Percentiles rank a stretch among this genome's conserved stretches.
Evolutionary conservation across 2,888 invertebrate species (phyloP).

Genomic region (Hypomecis punctinalis): DNA sequence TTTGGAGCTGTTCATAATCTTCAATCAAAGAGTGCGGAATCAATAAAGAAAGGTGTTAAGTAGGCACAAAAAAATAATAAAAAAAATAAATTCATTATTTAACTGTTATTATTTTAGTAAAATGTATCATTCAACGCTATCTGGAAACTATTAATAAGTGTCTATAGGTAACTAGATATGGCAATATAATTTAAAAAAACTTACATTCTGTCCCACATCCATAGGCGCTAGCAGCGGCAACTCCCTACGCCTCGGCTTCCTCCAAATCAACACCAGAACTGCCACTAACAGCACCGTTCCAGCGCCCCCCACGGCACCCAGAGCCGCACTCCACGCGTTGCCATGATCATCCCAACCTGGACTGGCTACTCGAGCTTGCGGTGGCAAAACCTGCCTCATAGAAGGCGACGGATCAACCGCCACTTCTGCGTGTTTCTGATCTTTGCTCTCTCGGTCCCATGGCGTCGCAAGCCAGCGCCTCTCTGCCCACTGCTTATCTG

Average conservation of each 20-base stretch:
- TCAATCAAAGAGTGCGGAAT: too few species aligned
- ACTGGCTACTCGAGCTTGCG: slow-evolving; percentile 57
- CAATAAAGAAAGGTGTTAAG: too few species aligned
- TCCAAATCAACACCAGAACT: slow-evolving; percentile 66
- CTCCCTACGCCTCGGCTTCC: slow-evolving; percentile 63
- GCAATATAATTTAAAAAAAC: too few species aligned
- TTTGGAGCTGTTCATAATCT: too few species aligned
- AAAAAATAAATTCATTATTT: too few species aligned
- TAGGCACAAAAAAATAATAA: too few species aligned
- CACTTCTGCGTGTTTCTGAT: slow-evolving; percentile 44
- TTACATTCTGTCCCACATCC: slow-evolving; percentile 73
- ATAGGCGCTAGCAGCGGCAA: slow-evolving; percentile 69
- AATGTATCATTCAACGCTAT: too few species aligned
- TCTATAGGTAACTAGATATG: too few species aligned
- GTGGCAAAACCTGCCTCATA: slow-evolving; percentile 34
- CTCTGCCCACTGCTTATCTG: slow-evolving; percentile 78
- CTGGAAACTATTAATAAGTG: too few species aligned
- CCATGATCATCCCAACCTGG: slow-evolving; percentile 52
- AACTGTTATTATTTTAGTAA: too few species aligned
- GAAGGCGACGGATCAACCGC: slow-evolving; percentile 37
- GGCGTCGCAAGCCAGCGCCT: slow-evolving; percentile 60
- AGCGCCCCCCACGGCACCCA: slow-evolving; percentile 74
- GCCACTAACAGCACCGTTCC: slow-evolving; percentile 70
- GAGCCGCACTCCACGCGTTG: slow-evolving; percentile 70
- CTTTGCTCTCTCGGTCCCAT: slow-evolving; percentile 57